Conservation (phyloP, 2,797 vertebrate genomes). For the Paratrypauchen microcephalus region DNA sequence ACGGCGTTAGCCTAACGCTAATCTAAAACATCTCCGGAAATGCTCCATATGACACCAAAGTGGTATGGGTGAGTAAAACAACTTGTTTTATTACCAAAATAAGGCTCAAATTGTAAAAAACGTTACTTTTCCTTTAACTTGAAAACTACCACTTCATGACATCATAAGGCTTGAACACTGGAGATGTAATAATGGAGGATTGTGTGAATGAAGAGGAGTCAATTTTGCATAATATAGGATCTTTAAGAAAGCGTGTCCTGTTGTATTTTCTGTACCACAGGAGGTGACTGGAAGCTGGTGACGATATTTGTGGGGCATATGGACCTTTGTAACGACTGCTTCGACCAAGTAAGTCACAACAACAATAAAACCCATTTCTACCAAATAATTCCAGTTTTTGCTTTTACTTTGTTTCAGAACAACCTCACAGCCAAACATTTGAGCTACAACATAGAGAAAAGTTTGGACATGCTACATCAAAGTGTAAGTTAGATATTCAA, state of each 20-base stretch:
- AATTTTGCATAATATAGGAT: too few relatives aligned
- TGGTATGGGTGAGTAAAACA: too few relatives aligned
- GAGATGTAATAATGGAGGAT: too few relatives aligned
- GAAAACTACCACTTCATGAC: too few relatives aligned
- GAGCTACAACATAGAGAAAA: conserved; percentile 74
- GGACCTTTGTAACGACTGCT: conserved; percentile 87
- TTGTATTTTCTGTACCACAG: conserved; percentile 54
- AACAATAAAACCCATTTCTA: neutral
- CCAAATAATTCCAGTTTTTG: neutral
- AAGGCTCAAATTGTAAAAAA: too few relatives aligned
- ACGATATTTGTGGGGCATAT: conserved; percentile 85
- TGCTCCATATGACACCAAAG: too few relatives aligned
- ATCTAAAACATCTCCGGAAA: too few relatives aligned
- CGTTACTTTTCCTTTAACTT: too few relatives aligned
- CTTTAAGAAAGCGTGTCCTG: neutral
- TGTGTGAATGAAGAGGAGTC: too few relatives aligned
- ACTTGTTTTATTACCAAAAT: too few relatives aligned
- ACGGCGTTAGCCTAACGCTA: too few relatives aligned
- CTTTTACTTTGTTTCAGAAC: conserved; percentile 66
- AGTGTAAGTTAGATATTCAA: conserved; percentile 73
- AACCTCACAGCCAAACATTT: conserved; percentile 78
- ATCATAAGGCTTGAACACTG: too few relatives aligned
- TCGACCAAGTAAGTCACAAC: conserved; percentile 77
- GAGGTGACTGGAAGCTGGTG: conserved; percentile 91
- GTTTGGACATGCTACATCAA: conserved; percentile 82